These are phyloP conservation scores for Linyphia triangularis DNA, from an alignment of 2,888 invertebrate genomes.

Conservation along the genomic window DNA sequence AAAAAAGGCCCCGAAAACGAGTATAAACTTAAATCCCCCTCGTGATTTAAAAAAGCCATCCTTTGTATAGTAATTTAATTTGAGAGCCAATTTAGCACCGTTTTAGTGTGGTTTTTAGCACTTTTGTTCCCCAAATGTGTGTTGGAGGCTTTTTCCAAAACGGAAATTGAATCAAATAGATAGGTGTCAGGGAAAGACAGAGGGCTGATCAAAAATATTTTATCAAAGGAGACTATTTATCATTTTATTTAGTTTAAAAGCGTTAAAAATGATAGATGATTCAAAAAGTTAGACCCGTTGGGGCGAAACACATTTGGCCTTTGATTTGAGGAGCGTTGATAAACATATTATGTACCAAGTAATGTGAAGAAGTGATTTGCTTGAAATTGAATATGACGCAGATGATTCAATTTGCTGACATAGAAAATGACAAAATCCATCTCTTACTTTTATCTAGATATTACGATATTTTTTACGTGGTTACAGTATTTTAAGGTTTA, in stretches of 20 bases:
- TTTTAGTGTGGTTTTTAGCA: constrained; percentile 7
- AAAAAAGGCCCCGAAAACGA: constrained; percentile 4
- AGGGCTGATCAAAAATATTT: constrained; percentile 2
- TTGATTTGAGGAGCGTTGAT: not conserved
- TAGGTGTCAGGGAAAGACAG: not conserved
- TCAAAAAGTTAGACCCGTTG: not conserved
- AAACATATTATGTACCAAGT: not conserved
- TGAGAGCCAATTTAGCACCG: constrained; percentile 11
- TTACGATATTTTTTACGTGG: not conserved
- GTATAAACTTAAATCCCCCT: not conserved
- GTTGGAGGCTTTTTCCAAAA: not conserved
- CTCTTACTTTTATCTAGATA: not conserved
- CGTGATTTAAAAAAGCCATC: constrained; percentile 11
- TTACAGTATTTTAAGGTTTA: not conserved
- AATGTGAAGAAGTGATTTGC: not conserved
- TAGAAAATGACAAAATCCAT: not conserved
- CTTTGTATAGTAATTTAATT: constrained; percentile 44
- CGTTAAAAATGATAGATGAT: constrained; percentile 29
- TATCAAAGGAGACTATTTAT: constrained; percentile 12
- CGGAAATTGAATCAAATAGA: constrained; percentile 27
- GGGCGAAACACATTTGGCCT: not conserved
- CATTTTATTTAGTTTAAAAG: constrained; percentile 34
- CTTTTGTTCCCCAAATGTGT: not conserved
- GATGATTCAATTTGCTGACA: constrained; percentile 4
- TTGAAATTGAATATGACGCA: not conserved